These are phyloP conservation scores for Lontra canadensis DNA, from an alignment of 2,113 vertebrate genomes.

Conservation along the genomic window DNA sequence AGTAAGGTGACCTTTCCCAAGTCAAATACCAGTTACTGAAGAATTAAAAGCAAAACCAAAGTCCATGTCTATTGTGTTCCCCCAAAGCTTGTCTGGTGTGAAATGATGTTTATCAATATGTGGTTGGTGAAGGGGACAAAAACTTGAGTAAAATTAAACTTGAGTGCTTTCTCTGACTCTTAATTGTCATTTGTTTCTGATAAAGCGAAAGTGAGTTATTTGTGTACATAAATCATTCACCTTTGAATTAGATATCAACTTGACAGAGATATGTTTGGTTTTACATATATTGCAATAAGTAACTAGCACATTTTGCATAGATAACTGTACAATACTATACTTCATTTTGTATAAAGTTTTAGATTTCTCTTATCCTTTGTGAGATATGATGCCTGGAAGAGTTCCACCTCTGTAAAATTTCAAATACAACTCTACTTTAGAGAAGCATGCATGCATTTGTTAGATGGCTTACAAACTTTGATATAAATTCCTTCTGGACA, in stretches of 20 bases:
- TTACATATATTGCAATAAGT: neutral
- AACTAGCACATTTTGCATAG: neutral
- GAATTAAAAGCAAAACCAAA: neutral
- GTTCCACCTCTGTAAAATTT: neutral
- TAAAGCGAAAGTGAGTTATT: neutral
- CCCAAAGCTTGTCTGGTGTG: neutral
- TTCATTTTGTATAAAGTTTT: neutral
- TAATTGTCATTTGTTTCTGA: neutral
- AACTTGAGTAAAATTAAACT: neutral
- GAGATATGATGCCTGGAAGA: neutral
- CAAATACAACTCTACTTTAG: neutral
- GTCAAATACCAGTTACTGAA: neutral
- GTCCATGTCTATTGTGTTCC: neutral
- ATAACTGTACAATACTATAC: neutral
- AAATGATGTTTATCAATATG: neutral
- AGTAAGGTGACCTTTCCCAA: neutral
- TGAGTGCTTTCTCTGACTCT: constrained; percentile 7
- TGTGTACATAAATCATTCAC: neutral
- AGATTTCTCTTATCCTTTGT: neutral
- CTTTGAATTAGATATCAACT: neutral
- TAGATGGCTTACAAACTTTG: neutral
- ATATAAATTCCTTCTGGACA: neutral
- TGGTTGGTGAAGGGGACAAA: neutral
- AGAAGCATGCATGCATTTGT: neutral
- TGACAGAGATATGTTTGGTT: neutral